Percentiles rank a stretch among this genome's conserved stretches.
Evolutionary conservation across 2,113 vertebrate species (phyloP).

Genomic region (Pelusios castaneus): DNA sequence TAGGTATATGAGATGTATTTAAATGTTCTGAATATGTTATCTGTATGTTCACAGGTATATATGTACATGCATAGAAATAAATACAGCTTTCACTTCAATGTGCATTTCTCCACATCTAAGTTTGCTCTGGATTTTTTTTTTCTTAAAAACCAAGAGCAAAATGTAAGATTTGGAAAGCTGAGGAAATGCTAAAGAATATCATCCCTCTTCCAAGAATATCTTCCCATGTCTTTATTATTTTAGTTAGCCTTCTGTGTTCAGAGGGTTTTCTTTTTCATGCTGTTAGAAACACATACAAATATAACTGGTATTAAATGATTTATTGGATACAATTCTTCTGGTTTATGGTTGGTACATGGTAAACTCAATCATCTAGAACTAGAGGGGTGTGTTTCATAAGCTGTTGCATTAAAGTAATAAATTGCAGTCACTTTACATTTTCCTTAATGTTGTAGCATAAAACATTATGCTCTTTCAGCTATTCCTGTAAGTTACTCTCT

Average conservation of each 20-base stretch:
- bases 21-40: background rate
- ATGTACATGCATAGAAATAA: background rate
- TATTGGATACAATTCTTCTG: background rate
- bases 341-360: background rate
- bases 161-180: background rate
- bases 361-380: background rate
- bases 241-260: background rate
- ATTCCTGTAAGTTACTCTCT: background rate
- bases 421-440: background rate
- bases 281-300: background rate
- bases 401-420: background rate
- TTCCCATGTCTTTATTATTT: background rate
- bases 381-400: background rate
- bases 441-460: background rate
- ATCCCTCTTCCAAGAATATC: background rate
- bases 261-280: background rate
- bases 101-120: background rate
- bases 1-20: background rate
- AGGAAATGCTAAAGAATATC: background rate
- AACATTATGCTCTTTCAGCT: background rate
- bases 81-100: background rate
- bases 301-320: background rate
- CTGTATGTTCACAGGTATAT: background rate
- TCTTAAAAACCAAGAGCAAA: background rate
- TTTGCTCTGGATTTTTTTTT: background rate